Conservation (phyloP, 2,113 vertebrate genomes). For the Tautogolabrus adspersus region DNA sequence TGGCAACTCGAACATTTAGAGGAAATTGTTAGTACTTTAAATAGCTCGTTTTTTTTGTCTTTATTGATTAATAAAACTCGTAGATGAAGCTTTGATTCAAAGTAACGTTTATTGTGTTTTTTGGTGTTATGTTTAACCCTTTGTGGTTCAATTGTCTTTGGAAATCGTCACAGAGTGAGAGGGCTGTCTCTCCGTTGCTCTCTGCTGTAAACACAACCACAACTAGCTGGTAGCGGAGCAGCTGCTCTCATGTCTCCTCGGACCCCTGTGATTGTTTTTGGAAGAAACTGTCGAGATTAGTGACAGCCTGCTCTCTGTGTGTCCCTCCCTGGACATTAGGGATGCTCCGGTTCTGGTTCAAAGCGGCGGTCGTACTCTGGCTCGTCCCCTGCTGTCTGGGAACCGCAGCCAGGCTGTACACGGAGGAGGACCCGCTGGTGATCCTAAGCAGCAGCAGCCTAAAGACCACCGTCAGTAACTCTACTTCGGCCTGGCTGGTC, state of each 20-base stretch:
- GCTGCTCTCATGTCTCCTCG: slow-evolving; percentile 34
- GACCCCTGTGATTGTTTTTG: background rate
- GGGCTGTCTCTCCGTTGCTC: background rate
- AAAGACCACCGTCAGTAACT: slow-evolving; percentile 84
- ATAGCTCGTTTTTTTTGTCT: accelerated
- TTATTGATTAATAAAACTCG: background rate
- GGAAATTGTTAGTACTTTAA: accelerated
- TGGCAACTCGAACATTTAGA: background rate
- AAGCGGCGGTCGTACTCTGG: slow-evolving; percentile 26
- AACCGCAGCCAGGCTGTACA: slow-evolving; percentile 82
- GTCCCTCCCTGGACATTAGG: background rate
- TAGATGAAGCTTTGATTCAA: background rate
- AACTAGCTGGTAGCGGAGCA: slow-evolving; percentile 2
- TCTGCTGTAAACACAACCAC: slow-evolving; percentile 8
- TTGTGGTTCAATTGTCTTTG: accelerated
- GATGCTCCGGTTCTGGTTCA: slow-evolving; percentile 52
- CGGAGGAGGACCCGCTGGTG: slow-evolving; percentile 87
- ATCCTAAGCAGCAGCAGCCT: slow-evolving; percentile 86
- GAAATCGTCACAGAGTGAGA: slow-evolving; percentile 23
- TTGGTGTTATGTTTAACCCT: background rate
- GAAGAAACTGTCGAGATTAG: background rate
- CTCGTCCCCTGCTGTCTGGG: background rate
- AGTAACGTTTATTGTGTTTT: no score
- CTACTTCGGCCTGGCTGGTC: slow-evolving; percentile 91
- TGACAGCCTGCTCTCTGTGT: slow-evolving; percentile 2